Evolutionary conservation across 2,797 vertebrate species (phyloP).

Genomic region (Platalea minor): DNA sequence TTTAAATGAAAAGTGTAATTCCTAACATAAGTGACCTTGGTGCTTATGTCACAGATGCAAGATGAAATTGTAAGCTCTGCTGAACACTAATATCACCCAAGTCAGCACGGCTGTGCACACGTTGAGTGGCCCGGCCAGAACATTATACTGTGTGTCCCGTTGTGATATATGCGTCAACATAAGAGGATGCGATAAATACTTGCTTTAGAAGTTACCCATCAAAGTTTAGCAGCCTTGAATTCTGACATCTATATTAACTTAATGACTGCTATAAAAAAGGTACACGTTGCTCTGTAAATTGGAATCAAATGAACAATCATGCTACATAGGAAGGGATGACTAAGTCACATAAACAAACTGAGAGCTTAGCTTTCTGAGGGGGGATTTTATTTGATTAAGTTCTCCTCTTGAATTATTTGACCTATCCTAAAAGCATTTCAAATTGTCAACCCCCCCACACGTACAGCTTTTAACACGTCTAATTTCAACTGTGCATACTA

Average conservation of each 20-base stretch:
- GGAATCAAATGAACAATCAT: conserved; percentile 48
- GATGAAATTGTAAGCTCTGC: conserved; percentile 20
- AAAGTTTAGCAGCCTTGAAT: neutral
- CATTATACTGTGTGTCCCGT: neutral
- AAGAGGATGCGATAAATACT: neutral
- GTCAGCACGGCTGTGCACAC: neutral
- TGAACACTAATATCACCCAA: neutral
- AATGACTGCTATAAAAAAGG: conserved; percentile 1
- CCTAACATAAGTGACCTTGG: neutral
- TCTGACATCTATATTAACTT: conserved; percentile 23
- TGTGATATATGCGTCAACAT: neutral
- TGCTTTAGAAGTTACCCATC: neutral
- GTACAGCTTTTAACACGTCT: conserved; percentile 18
- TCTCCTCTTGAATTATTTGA: neutral
- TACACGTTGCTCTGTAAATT: neutral
- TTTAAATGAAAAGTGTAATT: neutral
- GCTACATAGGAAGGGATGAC: conserved; percentile 42
- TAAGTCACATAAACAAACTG: conserved; percentile 38
- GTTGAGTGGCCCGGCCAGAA: neutral
- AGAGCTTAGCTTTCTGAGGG: conserved; percentile 5
- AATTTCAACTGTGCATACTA: neutral
- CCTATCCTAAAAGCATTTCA: conserved; percentile 24
- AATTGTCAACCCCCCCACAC: neutral
- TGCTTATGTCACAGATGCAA: neutral
- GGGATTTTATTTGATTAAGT: neutral